Conservation (phyloP, 2,888 invertebrate species). For the Caenorhabditis becei region DNA sequence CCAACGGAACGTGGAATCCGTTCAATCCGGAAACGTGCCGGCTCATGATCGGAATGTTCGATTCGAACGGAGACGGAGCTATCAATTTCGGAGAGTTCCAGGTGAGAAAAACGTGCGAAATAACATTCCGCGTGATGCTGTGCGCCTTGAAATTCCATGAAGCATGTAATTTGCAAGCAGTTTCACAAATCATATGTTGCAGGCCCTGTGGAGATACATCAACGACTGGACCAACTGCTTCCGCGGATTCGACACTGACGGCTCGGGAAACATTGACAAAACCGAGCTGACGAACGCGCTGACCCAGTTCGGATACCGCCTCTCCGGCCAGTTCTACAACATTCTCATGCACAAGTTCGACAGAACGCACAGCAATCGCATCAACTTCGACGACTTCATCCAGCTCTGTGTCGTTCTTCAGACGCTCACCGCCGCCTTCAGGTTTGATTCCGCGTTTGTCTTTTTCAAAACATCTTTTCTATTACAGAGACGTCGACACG, state of each 20-base stretch:
- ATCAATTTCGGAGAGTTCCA: constrained; percentile 96
- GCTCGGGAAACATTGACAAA: constrained; percentile 91
- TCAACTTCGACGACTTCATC: constrained; percentile 98
- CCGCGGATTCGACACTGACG: constrained; percentile 93
- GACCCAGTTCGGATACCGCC: constrained; percentile 87
- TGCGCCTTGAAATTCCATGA: too few relatives aligned
- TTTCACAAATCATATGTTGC: too few relatives aligned
- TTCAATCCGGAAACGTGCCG: constrained; percentile 98
- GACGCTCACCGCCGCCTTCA: constrained; percentile 87
- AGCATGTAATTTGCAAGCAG: too few relatives aligned
- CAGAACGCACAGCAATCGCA: constrained; percentile 91
- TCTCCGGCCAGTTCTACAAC: constrained; percentile 90
- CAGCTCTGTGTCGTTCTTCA: constrained; percentile 87
- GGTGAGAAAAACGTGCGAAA: constrained; percentile 27
- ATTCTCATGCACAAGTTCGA: constrained; percentile 94
- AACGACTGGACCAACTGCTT: constrained; percentile 98
- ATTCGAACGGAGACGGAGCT: constrained; percentile 90
- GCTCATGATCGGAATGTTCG: constrained; percentile 98
- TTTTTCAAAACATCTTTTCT: background rate
- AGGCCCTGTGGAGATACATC: constrained; percentile 95
- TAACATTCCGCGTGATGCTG: too few relatives aligned
- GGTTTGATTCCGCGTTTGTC: constrained; percentile 78
- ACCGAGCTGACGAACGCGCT: constrained; percentile 93
- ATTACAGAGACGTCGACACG: constrained; percentile 86
- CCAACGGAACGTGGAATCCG: constrained; percentile 96